Percentiles rank a stretch among this genome's conserved stretches.
These are phyloP conservation scores for Sebastes steindachneri DNA, from an alignment of 2,797 vertebrate species.

Conservation along the genomic window DNA sequence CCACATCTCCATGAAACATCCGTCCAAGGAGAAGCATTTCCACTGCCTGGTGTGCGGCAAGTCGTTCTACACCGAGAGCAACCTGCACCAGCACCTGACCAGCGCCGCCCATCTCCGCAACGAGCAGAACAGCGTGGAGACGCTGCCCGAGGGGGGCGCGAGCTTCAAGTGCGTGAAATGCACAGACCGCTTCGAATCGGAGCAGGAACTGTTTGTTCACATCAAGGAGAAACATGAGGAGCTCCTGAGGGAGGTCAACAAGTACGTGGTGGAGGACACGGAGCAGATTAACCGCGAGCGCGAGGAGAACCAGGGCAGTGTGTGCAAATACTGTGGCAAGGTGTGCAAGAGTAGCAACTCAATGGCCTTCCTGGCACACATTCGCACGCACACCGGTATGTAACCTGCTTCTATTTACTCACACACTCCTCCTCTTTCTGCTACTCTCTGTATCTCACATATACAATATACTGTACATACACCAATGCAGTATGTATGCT, in stretches of 20 bases:
- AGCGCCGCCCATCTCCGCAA: conserved; percentile 94
- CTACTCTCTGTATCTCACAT: neutral
- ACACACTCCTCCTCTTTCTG: neutral
- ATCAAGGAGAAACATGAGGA: conserved; percentile 99
- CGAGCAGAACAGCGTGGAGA: conserved; percentile 94
- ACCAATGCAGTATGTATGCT: neutral
- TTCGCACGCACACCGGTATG: conserved; percentile 98
- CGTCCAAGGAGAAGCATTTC: conserved; percentile 96
- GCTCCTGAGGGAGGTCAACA: conserved; percentile 95
- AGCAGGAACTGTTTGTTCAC: conserved; percentile 95
- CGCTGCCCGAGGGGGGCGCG: conserved; percentile 93
- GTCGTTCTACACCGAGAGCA: conserved; percentile 97
- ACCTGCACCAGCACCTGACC: conserved; percentile 96
- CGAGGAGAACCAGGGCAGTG: conserved; percentile 96
- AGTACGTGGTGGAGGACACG: conserved; percentile 97
- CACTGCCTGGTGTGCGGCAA: conserved; percentile 97
- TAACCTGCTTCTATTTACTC: conserved; percentile 5
- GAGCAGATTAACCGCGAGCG: conserved; percentile 98
- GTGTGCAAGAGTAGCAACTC: conserved; percentile 99
- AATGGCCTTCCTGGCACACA: conserved; percentile 97
- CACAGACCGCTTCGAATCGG: conserved; percentile 92
- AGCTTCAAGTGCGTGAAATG: conserved; percentile 98
- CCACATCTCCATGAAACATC: conserved; percentile 99
- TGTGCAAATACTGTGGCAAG: conserved; percentile 97
- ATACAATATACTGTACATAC: neutral